These are phyloP conservation scores for Dicaeum eximium DNA, from an alignment of 2,113 vertebrate species.

Conservation along the genomic window DNA sequence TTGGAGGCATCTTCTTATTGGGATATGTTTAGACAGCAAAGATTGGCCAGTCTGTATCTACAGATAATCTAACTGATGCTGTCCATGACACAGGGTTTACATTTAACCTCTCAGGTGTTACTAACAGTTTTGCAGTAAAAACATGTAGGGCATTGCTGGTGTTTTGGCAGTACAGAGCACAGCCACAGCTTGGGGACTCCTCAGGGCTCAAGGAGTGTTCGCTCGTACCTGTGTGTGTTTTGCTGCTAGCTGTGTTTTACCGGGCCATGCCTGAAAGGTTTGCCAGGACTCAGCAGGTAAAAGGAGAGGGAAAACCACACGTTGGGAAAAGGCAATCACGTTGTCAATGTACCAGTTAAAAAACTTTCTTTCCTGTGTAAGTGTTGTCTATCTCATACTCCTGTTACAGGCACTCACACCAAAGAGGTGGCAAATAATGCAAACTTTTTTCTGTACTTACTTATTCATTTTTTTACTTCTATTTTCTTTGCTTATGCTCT, in stretches of 20 bases:
- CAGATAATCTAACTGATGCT: neutral
- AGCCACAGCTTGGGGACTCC: neutral
- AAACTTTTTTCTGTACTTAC: neutral
- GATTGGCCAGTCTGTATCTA: neutral
- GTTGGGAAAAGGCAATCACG: neutral
- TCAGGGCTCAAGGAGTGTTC: accelerated
- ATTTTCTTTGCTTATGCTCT: neutral
- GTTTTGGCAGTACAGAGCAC: neutral
- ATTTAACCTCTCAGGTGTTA: neutral
- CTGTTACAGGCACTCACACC: neutral
- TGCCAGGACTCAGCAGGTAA: neutral
- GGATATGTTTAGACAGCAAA: neutral
- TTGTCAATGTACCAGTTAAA: too few relatives aligned
- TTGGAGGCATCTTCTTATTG: neutral
- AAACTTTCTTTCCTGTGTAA: too few relatives aligned
- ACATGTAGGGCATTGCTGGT: neutral
- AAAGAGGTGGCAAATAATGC: neutral
- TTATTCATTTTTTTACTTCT: constrained; percentile 8
- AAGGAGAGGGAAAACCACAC: neutral
- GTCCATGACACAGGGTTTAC: neutral
- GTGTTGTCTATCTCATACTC: neutral
- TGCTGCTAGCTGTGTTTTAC: neutral
- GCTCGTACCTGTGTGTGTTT: accelerated
- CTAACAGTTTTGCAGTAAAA: neutral
- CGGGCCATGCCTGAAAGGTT: neutral